Evolutionary conservation across 2,888 invertebrate genomes (phyloP).

Genomic region (Sarcophaga rosellei): DNA sequence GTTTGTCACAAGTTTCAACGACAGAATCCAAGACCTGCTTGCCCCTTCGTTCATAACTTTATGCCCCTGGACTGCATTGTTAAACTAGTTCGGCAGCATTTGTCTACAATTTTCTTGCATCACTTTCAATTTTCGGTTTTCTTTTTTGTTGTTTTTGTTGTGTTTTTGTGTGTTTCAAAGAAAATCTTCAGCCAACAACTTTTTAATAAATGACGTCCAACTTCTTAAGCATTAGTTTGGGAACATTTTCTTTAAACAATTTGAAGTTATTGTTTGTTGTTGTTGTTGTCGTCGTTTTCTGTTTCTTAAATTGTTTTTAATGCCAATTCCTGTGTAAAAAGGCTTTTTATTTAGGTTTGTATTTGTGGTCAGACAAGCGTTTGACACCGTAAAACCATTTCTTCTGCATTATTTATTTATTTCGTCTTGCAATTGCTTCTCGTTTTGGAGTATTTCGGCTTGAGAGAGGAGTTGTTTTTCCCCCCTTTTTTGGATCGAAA

Average conservation of each 20-base stretch:
- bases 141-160: background rate
- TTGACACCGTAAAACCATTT: slow-evolving; percentile 11
- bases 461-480: no score
- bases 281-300: background rate
- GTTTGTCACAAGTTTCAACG: background rate
- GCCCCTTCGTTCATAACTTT: no score
- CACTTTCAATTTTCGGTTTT: background rate
- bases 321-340: background rate
- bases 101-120: no score
- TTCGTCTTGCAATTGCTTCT: background rate
- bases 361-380: slow-evolving; percentile 22
- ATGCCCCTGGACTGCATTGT: no score
- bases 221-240: background rate
- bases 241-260: background rate
- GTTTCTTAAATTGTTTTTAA: background rate
- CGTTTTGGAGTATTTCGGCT: no score
- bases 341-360: background rate
- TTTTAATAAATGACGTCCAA: background rate
- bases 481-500: no score
- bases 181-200: background rate
- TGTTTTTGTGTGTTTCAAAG: background rate
- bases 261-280: no score
- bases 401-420: slow-evolving; percentile 4
- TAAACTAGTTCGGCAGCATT: no score
- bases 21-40: no score